phyloP scores from a whole-genome alignment of 1,140 invertebrate species.

The Lucilia sericata region DNA sequence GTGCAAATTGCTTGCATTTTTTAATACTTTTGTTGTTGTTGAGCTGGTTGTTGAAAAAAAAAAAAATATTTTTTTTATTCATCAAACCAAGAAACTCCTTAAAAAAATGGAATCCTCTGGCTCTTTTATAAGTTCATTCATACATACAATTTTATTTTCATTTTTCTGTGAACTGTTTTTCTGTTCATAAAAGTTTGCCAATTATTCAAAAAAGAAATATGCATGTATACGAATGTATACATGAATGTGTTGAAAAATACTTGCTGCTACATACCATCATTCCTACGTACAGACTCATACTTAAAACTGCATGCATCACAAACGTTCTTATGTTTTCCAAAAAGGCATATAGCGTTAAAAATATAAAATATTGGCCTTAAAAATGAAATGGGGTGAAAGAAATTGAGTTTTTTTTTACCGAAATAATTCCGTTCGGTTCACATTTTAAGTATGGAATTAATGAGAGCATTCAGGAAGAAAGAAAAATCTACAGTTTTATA shows the following conservation, averaged over 20 bases:
- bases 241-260: neutral
- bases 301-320: neutral
- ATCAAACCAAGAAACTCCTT: neutral
- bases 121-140: slow-evolving; percentile 18
- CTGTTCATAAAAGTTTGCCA: slow-evolving; percentile 42
- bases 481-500: no score
- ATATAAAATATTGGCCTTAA: slow-evolving; percentile 27
- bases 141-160: neutral
- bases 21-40: neutral
- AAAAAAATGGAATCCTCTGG: neutral
- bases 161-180: neutral
- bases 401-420: slow-evolving; percentile 11
- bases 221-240: no score
- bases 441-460: no score
- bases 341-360: neutral
- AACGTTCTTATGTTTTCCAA: neutral
- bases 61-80: no score
- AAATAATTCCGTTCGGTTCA: neutral
- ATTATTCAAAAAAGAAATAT: slow-evolving; percentile 31
- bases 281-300: no score
- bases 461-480: no score
- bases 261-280: neutral
- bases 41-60: no score
- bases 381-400: slow-evolving; percentile 38
- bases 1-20: slow-evolving; percentile 35